These are phyloP conservation scores for Bombus breviceps DNA, from an alignment of 1,140 invertebrate genomes.

Conservation along the genomic window DNA sequence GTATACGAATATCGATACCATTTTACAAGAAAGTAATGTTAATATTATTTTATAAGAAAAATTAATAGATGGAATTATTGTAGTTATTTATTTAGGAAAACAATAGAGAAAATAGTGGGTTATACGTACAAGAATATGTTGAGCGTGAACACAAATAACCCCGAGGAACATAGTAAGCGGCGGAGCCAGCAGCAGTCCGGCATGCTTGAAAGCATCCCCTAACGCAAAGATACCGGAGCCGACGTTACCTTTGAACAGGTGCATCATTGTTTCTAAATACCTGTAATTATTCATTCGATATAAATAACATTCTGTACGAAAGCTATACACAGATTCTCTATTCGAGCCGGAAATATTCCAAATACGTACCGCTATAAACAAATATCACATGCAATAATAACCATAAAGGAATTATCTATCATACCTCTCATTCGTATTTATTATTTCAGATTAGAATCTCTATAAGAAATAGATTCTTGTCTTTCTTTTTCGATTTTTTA, in stretches of 20 bases:
- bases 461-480: background rate
- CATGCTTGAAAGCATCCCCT: conserved; percentile 90
- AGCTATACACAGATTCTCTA: background rate
- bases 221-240: conserved; percentile 90
- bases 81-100: background rate
- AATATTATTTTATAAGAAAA: background rate
- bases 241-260: conserved; percentile 90
- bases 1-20: no score
- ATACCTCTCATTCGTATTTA: background rate
- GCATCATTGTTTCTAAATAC: conserved; percentile 88
- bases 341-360: background rate
- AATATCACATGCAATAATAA: background rate
- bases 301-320: background rate
- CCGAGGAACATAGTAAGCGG: conserved; percentile 86
- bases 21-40: no score
- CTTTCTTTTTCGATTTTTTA: background rate
- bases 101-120: background rate
- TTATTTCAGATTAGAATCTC: background rate
- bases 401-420: no score
- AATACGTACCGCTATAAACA: background rate
- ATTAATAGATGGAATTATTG: background rate
- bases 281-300: conserved; percentile 77
- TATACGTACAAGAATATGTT: conserved; percentile 87
- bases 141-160: conserved; percentile 88
- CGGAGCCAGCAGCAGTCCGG: conserved; percentile 87